Evolutionary conservation across 2,888 invertebrate species (phyloP).

Genomic region (Dynastes hyllus): DNA sequence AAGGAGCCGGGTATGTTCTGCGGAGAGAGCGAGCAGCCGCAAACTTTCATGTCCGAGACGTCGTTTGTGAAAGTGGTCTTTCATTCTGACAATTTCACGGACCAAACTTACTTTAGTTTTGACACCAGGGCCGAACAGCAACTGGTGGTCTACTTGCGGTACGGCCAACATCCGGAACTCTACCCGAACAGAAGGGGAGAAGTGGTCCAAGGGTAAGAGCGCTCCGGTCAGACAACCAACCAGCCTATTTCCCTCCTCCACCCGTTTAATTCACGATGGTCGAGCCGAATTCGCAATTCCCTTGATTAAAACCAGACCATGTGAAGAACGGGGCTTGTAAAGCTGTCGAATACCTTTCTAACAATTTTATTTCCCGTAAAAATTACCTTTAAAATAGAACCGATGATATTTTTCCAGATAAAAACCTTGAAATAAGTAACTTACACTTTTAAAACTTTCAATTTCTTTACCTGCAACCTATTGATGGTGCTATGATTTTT

Average conservation of each 20-base stretch:
- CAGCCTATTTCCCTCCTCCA: background rate
- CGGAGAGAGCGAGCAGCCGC: constrained; percentile 94
- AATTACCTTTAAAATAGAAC: background rate
- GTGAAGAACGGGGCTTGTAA: background rate
- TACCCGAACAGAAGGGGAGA: constrained; percentile 93
- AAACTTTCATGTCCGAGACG: constrained; percentile 95
- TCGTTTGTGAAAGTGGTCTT: constrained; percentile 93
- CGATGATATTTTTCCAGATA: background rate
- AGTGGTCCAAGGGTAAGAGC: constrained; percentile 86
- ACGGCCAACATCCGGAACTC: constrained; percentile 94
- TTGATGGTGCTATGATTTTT: no score
- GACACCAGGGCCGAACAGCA: constrained; percentile 93
- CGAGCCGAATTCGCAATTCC: constrained; percentile 33
- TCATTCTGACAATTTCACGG: constrained; percentile 94
- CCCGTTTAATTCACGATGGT: constrained; percentile 22
- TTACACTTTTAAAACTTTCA: no score
- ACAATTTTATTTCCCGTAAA: background rate
- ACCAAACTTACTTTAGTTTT: constrained; percentile 91
- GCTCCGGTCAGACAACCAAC: background rate
- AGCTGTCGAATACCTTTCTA: background rate
- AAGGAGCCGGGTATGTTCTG: constrained; percentile 94
- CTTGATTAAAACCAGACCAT: constrained; percentile 36
- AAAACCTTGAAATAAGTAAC: no score
- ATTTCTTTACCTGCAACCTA: no score
- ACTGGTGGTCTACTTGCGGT: constrained; percentile 90